These are phyloP conservation scores for Frieseomelitta varia DNA, from an alignment of 1,140 invertebrate genomes.

Conservation along the genomic window DNA sequence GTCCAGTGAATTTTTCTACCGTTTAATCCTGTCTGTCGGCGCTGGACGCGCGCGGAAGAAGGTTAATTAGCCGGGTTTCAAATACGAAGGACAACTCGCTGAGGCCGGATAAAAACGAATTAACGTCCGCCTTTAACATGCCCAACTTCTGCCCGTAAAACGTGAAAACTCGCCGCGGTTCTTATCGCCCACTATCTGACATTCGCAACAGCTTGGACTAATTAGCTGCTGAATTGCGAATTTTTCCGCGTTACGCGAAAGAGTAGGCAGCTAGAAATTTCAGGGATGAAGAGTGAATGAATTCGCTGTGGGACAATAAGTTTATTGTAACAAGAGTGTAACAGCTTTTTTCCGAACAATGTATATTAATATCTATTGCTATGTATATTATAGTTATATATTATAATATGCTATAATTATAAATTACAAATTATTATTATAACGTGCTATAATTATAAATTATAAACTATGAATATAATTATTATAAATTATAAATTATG, in stretches of 20 bases:
- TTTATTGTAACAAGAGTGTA: too few relatives aligned
- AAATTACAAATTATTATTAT: too few relatives aligned
- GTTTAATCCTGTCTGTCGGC: slow-evolving; percentile 8
- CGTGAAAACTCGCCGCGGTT: background rate
- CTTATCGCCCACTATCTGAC: background rate
- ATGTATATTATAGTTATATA: too few relatives aligned
- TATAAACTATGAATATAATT: too few relatives aligned
- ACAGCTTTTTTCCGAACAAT: too few relatives aligned
- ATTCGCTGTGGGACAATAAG: background rate
- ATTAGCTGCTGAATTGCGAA: background rate
- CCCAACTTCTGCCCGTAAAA: background rate
- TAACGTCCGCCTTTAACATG: background rate
- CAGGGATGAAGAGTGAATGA: background rate
- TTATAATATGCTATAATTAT: too few relatives aligned
- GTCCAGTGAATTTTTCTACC: background rate
- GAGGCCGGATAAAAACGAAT: slow-evolving; percentile 16
- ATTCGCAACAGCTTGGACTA: background rate
- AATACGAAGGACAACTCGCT: background rate
- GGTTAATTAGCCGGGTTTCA: slow-evolving; percentile 16
- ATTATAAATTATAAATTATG: too few relatives aligned
- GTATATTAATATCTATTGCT: too few relatives aligned
- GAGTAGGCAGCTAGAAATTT: background rate
- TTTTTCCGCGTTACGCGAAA: background rate
- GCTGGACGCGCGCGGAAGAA: too few relatives aligned
- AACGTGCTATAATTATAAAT: too few relatives aligned